A percentile compares a stretch with the other conserved stretches of the same genome.
phyloP scores from a whole-genome alignment of 1,140 invertebrate genomes.

The Antheraea pernyi region DNA sequence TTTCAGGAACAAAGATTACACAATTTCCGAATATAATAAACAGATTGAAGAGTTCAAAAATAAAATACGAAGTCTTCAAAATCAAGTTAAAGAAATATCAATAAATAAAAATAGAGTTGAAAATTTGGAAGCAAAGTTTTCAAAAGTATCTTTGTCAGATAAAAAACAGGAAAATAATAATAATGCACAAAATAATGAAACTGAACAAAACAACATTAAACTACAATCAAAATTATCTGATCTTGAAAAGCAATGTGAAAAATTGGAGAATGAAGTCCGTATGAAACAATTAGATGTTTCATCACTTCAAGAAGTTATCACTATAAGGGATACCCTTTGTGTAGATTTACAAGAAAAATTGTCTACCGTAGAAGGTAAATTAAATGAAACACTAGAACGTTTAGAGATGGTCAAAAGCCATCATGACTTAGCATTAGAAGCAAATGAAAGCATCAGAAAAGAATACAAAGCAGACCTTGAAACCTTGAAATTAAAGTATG shows the following conservation, averaged over 20 bases:
- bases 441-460: conserved; percentile 73
- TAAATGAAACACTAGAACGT: conserved; percentile 66
- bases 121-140: conserved; percentile 38
- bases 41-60: conserved; percentile 69
- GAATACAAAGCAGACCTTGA: conserved; percentile 74
- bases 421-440: conserved; percentile 72
- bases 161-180: conserved; percentile 19
- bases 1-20: conserved; percentile 69
- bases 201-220: conserved; percentile 27
- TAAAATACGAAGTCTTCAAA: conserved; percentile 53
- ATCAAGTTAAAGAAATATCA: conserved; percentile 40
- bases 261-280: conserved; percentile 61
- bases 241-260: conserved; percentile 57
- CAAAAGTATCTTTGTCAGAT: conserved; percentile 28
- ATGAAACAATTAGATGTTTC: conserved; percentile 64
- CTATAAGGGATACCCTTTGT: conserved; percentile 67
- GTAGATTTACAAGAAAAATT: conserved; percentile 71
- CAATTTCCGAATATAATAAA: conserved; percentile 63
- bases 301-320: conserved; percentile 66
- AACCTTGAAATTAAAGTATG: conserved; percentile 62
- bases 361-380: conserved; percentile 47
- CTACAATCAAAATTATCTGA: conserved; percentile 46
- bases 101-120: conserved; percentile 34
- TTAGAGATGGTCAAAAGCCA: conserved; percentile 75
- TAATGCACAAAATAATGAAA: conserved; percentile 26